phyloP scores from a whole-genome alignment of 2,888 invertebrate genomes.

The Liposcelis brunnea region DNA sequence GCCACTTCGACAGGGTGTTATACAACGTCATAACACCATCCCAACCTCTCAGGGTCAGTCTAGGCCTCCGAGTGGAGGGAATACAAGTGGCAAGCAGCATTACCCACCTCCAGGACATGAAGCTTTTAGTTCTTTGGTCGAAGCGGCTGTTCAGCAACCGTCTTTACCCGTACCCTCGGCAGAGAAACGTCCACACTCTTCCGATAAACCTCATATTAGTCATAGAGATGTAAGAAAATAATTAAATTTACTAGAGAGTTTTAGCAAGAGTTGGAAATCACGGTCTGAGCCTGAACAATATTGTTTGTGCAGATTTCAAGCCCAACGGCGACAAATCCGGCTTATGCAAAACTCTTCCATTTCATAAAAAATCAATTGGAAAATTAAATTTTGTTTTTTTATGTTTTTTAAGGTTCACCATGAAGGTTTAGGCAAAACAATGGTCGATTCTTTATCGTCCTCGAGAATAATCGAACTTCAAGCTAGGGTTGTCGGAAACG shows the following conservation, averaged over 20 bases:
- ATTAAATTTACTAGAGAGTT: no score
- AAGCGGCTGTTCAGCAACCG: slow-evolving; percentile 82
- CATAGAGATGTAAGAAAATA: background rate
- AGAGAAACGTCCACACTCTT: slow-evolving; percentile 18
- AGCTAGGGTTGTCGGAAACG: slow-evolving; percentile 22
- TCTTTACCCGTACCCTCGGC: slow-evolving; percentile 58
- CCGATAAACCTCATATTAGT: slow-evolving; percentile 20
- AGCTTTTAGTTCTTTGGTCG: slow-evolving; percentile 72
- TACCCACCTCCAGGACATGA: slow-evolving; percentile 45
- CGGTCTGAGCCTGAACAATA: no score
- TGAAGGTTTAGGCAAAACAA: slow-evolving; percentile 38
- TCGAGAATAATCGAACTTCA: slow-evolving; percentile 22
- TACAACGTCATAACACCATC: slow-evolving; percentile 48
- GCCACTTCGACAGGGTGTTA: slow-evolving; percentile 49
- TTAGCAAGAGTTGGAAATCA: no score
- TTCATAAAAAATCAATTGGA: no score
- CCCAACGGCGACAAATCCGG: no score
- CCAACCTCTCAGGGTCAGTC: slow-evolving; percentile 23
- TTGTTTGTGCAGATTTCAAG: no score
- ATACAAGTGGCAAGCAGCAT: slow-evolving; percentile 13
- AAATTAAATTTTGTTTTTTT: no score
- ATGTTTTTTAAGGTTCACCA: slow-evolving; percentile 19
- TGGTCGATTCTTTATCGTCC: slow-evolving; percentile 26
- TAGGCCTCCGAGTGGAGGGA: slow-evolving; percentile 27
- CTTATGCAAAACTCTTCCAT: no score